phyloP scores from a whole-genome alignment of 1,140 invertebrate genomes.

The Drosophila santomea region DNA sequence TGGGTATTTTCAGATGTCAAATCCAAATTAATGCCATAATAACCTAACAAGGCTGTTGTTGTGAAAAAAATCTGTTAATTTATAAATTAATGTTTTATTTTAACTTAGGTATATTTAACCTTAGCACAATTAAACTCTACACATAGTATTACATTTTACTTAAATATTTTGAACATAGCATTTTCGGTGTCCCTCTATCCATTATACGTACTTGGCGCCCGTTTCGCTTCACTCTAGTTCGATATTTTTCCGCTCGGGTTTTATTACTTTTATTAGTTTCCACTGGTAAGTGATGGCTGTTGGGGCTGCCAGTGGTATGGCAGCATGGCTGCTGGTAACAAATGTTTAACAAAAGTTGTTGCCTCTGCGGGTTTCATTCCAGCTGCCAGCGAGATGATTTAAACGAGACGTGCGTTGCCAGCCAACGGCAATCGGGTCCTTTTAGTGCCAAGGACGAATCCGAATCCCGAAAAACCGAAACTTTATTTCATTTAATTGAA shows the following conservation, averaged over 20 bases:
- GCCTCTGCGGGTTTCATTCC: slow-evolving; percentile 74
- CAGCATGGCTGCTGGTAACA: slow-evolving; percentile 40
- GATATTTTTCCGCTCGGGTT: slow-evolving; percentile 34
- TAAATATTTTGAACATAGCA: neutral
- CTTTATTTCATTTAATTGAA: slow-evolving; percentile 82
- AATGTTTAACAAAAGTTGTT: slow-evolving; percentile 76
- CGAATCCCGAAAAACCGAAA: slow-evolving; percentile 53
- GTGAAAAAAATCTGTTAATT: neutral
- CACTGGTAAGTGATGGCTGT: slow-evolving; percentile 57
- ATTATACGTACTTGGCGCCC: slow-evolving; percentile 3
- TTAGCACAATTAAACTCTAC: too few species aligned
- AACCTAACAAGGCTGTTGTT: neutral
- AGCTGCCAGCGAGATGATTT: slow-evolving; percentile 77
- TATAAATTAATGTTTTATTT: neutral
- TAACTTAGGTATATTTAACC: too few species aligned
- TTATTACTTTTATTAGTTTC: slow-evolving; percentile 71
- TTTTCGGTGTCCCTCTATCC: too few species aligned
- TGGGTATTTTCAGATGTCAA: neutral
- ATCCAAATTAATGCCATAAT: slow-evolving; percentile 3
- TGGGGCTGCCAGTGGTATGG: slow-evolving; percentile 22
- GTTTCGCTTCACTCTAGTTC: slow-evolving; percentile 35
- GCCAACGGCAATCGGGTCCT: slow-evolving; percentile 31
- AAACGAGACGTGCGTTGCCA: slow-evolving; percentile 64
- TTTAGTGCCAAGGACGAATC: slow-evolving; percentile 55
- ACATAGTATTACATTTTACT: neutral